Base-by-base conservation (phyloP, 1,140 invertebrate species). In the Intoshia linei region DNA sequence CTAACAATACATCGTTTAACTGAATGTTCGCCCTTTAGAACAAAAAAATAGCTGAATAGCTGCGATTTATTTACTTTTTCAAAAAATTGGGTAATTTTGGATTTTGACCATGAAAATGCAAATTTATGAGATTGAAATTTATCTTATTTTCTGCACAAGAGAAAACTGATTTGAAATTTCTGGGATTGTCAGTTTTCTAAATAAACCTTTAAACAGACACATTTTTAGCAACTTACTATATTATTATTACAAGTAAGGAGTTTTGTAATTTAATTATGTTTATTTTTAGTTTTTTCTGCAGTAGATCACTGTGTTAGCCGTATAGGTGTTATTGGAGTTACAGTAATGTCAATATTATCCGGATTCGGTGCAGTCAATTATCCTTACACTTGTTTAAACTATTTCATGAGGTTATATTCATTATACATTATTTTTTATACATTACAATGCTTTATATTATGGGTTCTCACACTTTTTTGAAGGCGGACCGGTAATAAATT, bases 291-390 rank as follows among this genome's bases (percentile, higher is more conserved):
- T 23, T 69, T 87, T 47, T 67, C 90, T 41, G 65, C 63, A 5
- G 90, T 90, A 52, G 79, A 90, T 52, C 79, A 90, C 60, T 75
- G 76, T 32, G 81, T 98, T 6, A 90, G 81, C 34, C 59, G 90
- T 52, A 70, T 92, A 45, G 81, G 83, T 33, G 76, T 92, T 3
- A 81, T 92, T 48, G 83, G 83, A n/a, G 90, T 98, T 0, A 98
- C 90, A 13, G 73, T 95, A 2, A 99, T 99, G 83, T 87, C 87
- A 1, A 61, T 95, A 23, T 61, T 99, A 1, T 95, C 87, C 7
- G 87, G 90, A 19, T 98, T 98, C 65, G 87, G 90, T 70, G 90
- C 90, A 44, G 87, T 99, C 7, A 99, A 93, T 60, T 95, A 87
- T 61, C 90, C 90, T 0, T 98, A 98, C 52, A 84, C 81, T 4